phyloP scores from a whole-genome alignment of 2,888 invertebrate genomes.

The Drosophila sordidula region DNA sequence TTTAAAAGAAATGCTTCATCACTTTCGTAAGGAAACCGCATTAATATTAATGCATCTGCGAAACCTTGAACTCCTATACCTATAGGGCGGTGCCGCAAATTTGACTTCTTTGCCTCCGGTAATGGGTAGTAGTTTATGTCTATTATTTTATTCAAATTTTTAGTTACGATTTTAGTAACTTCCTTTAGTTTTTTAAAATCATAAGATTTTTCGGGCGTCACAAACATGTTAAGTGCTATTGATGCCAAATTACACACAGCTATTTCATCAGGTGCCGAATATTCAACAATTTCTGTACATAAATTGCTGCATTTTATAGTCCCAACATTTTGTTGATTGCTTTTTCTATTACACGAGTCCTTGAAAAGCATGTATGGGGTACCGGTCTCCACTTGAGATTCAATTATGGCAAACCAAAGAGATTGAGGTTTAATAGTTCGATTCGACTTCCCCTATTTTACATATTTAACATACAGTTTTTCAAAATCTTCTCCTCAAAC shows the following conservation, averaged over 20 bases:
- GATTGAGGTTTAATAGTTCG: conserved; percentile 92
- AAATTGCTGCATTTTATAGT: conserved; percentile 99
- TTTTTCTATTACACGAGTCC: conserved; percentile 98
- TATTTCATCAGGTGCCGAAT: conserved; percentile 95
- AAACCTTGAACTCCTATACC: conserved; percentile 98
- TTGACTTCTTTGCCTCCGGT: conserved; percentile 94
- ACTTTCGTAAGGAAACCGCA: conserved; percentile 97
- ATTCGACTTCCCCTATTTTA: conserved; percentile 90
- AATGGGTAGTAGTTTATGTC: conserved; percentile 98
- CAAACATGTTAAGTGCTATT: conserved; percentile 97
- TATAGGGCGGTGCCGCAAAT: conserved; percentile 93
- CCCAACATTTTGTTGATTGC: conserved; percentile 98
- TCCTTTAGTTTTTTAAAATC: conserved; percentile 95
- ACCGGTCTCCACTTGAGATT: conserved; percentile 98
- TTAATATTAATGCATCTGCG: conserved; percentile 97
- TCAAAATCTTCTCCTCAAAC: conserved; percentile 98
- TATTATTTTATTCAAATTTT: conserved; percentile 98
- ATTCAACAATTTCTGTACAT: conserved; percentile 99
- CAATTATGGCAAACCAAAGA: conserved; percentile 97
- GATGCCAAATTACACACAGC: conserved; percentile 99
- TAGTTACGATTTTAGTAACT: conserved; percentile 94
- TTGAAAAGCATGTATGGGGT: conserved; percentile 99
- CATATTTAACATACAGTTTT: conserved; percentile 93
- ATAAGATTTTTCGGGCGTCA: conserved; percentile 90
- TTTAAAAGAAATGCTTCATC: conserved; percentile 94